phyloP scores from a whole-genome alignment of 2,888 invertebrate species.

The Notodonta dromedarius region DNA sequence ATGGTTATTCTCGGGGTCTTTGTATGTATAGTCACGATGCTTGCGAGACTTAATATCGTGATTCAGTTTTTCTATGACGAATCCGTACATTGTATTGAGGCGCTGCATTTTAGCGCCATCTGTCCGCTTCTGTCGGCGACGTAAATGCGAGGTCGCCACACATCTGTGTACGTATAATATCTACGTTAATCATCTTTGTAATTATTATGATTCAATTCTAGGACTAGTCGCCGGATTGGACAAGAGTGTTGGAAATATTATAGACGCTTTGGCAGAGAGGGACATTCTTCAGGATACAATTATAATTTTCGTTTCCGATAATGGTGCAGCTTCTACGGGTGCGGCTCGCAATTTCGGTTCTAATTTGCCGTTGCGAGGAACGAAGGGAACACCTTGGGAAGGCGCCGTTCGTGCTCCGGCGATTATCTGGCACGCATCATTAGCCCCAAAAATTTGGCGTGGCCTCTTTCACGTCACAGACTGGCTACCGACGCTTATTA shows the following conservation, averaged over 20 bases:
- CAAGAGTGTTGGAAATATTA: slow-evolving; percentile 89
- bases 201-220: slow-evolving; percentile 21
- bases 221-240: slow-evolving; percentile 89
- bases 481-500: slow-evolving; percentile 89
- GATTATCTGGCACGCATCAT: slow-evolving; percentile 83
- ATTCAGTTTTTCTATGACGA: no score
- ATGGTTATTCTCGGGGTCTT: no score
- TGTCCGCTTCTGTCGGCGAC: no score
- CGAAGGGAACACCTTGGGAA: slow-evolving; percentile 91
- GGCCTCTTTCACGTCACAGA: slow-evolving; percentile 89
- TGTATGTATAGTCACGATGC: no score
- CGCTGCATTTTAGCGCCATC: no score
- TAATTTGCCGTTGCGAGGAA: slow-evolving; percentile 89
- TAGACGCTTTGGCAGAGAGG: slow-evolving; percentile 85
- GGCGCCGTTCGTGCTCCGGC: slow-evolving; percentile 90
- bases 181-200: not conserved
- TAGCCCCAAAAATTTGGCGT: slow-evolving; percentile 80
- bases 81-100: no score
- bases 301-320: slow-evolving; percentile 92
- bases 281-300: slow-evolving; percentile 90
- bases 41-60: no score
- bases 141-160: no score
- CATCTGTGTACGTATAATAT: not conserved
- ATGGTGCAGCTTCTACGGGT: slow-evolving; percentile 90
- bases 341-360: slow-evolving; percentile 86